phyloP scores from a whole-genome alignment of 2,888 invertebrate species.

The Ferdinandea cuprea region DNA sequence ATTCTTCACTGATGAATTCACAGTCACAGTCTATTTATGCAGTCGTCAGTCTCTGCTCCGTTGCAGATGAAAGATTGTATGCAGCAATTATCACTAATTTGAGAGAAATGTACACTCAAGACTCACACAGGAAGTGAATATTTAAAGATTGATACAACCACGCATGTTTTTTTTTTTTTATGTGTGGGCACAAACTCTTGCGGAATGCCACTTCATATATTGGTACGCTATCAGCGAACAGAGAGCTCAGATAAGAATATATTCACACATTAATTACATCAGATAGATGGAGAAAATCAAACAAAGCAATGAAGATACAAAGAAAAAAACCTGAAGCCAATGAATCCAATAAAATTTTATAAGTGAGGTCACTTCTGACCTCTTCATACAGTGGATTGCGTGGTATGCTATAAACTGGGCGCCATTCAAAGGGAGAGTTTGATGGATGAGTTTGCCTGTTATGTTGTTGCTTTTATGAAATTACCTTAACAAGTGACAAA shows the following conservation, averaged over 20 bases:
- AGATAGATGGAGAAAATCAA: not conserved
- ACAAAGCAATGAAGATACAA: not conserved
- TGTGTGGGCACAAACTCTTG: conserved; percentile 29
- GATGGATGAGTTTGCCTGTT: too few relatives aligned
- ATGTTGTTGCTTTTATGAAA: too few relatives aligned
- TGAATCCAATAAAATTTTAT: not conserved
- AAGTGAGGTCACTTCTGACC: conserved; percentile 1
- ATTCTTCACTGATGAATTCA: conserved; percentile 30
- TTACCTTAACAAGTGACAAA: too few relatives aligned
- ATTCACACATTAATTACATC: conserved; percentile 16
- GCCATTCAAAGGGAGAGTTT: too few relatives aligned
- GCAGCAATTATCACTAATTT: conserved; percentile 74
- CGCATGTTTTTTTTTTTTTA: conserved; percentile 4
- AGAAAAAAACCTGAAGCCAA: not conserved
- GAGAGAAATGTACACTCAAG: conserved; percentile 52
- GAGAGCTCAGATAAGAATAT: conserved; percentile 27
- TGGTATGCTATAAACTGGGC: not conserved
- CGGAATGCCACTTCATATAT: conserved; percentile 3
- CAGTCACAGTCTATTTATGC: conserved; percentile 57
- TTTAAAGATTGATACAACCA: conserved; percentile 57
- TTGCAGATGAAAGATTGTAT: conserved; percentile 54
- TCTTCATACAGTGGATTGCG: not conserved
- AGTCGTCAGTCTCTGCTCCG: conserved; percentile 9
- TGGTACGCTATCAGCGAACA: conserved; percentile 16
- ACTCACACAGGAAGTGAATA: conserved; percentile 66